Base-by-base conservation (phyloP, 2,888 invertebrate species). In the Cordilura impudica region DNA sequence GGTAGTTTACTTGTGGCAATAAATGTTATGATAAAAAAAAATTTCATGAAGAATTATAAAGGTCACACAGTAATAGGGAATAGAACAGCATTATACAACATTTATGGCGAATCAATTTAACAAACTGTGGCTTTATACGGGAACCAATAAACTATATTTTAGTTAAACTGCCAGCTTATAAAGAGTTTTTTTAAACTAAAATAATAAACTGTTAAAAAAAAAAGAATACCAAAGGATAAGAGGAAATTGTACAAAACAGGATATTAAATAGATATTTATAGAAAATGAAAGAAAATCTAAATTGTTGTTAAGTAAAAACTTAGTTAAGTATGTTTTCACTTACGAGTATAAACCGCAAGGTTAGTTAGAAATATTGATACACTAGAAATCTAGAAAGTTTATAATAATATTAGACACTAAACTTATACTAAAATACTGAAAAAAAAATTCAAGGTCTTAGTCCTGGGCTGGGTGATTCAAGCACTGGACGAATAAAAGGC, bases 1-100 rank as follows among this genome's bases (percentile, higher is more conserved):
- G 19, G 23, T 43, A 63, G 54, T 56, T 72, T 54, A 45, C 54
- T 63, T 45, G 53, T 18, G 45, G 53, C 31, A 45, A 47, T 49
- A 47, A 58, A 35, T 21, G 39, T 58, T 54, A 49, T 65, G 39
- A 65, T 58, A 66, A 66, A 35, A 47, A 63, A n/a, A 26, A 21
- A 29, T 29, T 8, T 26, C 26, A 8, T 35, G 26, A n/a, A 26
- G 31, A 43, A 51, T 49, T 69, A 49, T 58, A 35, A 58, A 70
- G 29, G 45, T 43, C 53, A 53, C 35, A 54, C 35, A 72, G 45
- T 54, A 39, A 26, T 43, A 43, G 23, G 19, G 12, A n/a, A n/a
- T n/a, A 12, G 4, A 39, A 39, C 35, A 39, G 3, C n/a, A n/a
- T 39, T 39, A 39, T 39, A 39, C 35, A 39, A 4, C 3, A 39